Conservation (phyloP, 1,140 invertebrate species). For the Lethrus apterus region DNA sequence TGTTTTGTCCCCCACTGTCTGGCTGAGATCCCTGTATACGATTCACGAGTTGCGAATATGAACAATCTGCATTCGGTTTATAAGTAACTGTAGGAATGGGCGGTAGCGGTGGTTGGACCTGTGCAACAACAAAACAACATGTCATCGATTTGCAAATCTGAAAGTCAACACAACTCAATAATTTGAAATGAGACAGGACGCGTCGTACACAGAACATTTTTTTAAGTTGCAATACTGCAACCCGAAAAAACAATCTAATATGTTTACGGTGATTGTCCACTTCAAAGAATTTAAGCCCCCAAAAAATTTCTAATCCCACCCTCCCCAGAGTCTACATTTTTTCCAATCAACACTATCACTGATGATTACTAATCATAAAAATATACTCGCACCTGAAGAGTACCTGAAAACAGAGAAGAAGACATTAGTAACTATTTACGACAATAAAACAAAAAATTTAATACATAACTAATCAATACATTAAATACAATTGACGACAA, state of each 20-base stretch:
- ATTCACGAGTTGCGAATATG: conserved; percentile 76
- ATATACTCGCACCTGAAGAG: background rate
- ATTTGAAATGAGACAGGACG: too few relatives aligned
- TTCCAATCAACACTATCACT: too few relatives aligned
- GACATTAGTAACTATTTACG: conserved; percentile 17
- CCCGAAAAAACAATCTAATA: too few relatives aligned
- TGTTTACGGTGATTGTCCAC: too few relatives aligned
- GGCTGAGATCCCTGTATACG: conserved; percentile 69
- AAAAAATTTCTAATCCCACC: too few relatives aligned
- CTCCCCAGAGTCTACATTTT: too few relatives aligned
- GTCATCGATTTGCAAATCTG: too few relatives aligned
- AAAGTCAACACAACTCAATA: too few relatives aligned
- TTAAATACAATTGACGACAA: conserved; percentile 1
- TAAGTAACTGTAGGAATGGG: conserved; percentile 64
- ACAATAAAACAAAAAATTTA: conserved; percentile 18
- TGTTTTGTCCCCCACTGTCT: conserved; percentile 29
- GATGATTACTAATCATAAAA: conserved; percentile 3
- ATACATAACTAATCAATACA: conserved; percentile 2
- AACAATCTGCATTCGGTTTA: conserved; percentile 73
- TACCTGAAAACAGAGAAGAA: conserved; percentile 19
- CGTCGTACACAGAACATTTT: too few relatives aligned
- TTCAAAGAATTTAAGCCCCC: too few relatives aligned
- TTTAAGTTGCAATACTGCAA: too few relatives aligned
- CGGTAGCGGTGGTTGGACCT: conserved; percentile 46
- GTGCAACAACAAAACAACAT: conserved; percentile 5